These are phyloP conservation scores for Thalassoma bifasciatum DNA, from an alignment of 2,113 vertebrate species.

Conservation along the genomic window DNA sequence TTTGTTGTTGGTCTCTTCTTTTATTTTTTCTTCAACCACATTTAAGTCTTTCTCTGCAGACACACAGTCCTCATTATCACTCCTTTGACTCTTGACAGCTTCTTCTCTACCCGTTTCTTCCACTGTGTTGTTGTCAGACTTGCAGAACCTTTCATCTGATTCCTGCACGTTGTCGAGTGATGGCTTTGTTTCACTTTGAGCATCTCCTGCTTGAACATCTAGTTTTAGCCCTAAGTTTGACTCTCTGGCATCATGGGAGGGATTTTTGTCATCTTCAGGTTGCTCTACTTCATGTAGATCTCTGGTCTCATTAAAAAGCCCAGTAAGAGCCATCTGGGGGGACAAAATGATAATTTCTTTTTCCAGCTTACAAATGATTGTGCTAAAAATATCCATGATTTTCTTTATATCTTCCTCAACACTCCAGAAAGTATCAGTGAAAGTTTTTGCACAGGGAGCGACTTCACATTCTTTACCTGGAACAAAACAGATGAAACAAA, in stretches of 20 bases:
- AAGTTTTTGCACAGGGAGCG: background rate
- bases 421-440: conserved; percentile 6
- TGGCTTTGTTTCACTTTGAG: background rate
- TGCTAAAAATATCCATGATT: conserved; percentile 40
- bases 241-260: background rate
- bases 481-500: background rate
- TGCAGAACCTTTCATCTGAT: background rate
- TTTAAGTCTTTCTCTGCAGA: background rate
- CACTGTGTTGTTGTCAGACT: background rate
- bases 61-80: background rate
- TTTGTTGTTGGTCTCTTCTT: conserved; percentile 22
- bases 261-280: background rate
- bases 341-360: conserved; percentile 13
- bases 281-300: background rate
- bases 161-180: background rate
- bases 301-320: no score
- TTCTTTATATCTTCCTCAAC: conserved; percentile 42
- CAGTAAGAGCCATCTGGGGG: no score
- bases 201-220: background rate
- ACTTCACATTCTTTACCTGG: conserved; percentile 12
- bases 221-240: background rate
- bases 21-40: background rate
- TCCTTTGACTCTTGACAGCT: conserved; percentile 18
- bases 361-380: conserved; percentile 40
- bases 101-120: background rate